Base-by-base conservation (phyloP, 2,888 invertebrate species). In the Chaetoderma sp. region DNA sequence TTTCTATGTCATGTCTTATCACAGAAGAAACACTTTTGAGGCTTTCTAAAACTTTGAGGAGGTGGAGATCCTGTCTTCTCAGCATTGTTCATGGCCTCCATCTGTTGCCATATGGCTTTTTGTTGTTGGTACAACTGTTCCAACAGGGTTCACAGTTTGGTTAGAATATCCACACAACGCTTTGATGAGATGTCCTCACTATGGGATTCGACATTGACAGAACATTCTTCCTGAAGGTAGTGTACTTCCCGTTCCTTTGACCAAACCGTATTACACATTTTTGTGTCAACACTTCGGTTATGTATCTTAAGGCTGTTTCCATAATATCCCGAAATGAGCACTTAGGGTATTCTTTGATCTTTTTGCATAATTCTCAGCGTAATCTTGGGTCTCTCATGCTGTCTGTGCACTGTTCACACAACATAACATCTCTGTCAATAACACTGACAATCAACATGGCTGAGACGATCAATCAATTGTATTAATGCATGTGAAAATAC, bases 291-390 rank as follows among this genome's bases (percentile, higher is more conserved):
- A 10, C 39, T 39, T 52, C 28, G 13, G 52, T 13, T 13, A 8
- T 28, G 32, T 18, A 52, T 21, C 32, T 28, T 2, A 52, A 16
- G 16, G 28, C 32, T 21, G 4, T 2, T 28, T 28, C 52, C 4
- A 28, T 28, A 8, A 28, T 39, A 3, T 36, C 39, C 56, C 32
- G 10, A 59, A 83, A 67, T 87, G 87, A 87, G 86, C 87, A 71
- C 87, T 87, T 10, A 80, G 80, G 44, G 88, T 88, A 58, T 79
- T 87, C 59, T 87, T 87, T 60, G 87, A 88, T 63, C 87, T 88
- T 28, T 87, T 87, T 4, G 73, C 69, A 4, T 70, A 75, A 23
- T 76, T 86, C 42, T 86, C 85, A 13, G 80, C 82, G 30, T 85
- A 87, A 67, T 83, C 82, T 49, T 33, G 56, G 23, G 16, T 39